These are phyloP conservation scores for Periparus ater DNA, from an alignment of 2,797 vertebrate species.

Conservation along the genomic window DNA sequence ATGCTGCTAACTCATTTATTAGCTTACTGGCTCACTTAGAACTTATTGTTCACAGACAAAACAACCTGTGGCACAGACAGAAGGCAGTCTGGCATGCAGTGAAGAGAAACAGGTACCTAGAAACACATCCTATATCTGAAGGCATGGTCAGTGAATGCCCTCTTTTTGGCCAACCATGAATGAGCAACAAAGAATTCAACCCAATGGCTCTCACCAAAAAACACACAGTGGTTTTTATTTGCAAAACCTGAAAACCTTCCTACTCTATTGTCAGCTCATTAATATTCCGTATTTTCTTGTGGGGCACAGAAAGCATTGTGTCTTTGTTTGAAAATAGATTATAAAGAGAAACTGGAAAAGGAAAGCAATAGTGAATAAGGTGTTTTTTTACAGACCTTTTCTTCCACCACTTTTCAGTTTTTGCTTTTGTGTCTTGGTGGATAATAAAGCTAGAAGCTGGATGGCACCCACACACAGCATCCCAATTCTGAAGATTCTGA, in stretches of 20 bases:
- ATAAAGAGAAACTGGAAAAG: background rate
- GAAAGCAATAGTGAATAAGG: background rate
- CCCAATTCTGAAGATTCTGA: background rate
- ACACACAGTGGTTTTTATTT: background rate
- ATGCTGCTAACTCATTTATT: background rate
- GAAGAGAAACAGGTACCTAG: background rate
- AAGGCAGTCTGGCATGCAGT: background rate
- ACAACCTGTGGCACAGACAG: background rate
- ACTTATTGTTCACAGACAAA: background rate
- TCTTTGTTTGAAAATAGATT: background rate
- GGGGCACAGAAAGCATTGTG: background rate
- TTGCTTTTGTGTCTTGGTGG: background rate
- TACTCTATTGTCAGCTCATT: background rate
- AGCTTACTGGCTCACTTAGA: background rate
- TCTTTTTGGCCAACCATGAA: background rate
- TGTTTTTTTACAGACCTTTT: background rate
- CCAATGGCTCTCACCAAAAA: background rate
- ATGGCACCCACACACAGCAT: background rate
- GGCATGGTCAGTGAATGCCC: background rate
- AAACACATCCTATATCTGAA: background rate
- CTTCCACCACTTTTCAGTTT: background rate
- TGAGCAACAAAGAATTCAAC: background rate
- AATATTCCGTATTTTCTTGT: background rate
- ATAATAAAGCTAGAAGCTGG: background rate
- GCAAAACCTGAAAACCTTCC: background rate